Evolutionary conservation across 2,113 vertebrate species (phyloP).

Genomic region (Apodemus sylvaticus): DNA sequence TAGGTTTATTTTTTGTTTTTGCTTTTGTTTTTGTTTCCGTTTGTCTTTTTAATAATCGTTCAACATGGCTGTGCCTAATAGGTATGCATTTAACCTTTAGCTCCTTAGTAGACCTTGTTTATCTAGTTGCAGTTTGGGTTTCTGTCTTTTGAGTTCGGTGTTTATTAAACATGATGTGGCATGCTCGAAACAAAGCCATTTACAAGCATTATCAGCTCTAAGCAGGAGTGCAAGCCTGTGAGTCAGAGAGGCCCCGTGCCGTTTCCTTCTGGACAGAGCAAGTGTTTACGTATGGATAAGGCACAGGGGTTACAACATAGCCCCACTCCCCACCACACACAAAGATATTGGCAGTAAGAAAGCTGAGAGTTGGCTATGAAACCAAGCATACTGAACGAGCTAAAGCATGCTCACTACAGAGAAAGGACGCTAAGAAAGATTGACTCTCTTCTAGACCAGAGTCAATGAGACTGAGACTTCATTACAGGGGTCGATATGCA

Average conservation of each 20-base stretch:
- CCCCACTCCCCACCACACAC: background rate
- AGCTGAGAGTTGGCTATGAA: slow-evolving; percentile 26
- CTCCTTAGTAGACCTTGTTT: background rate
- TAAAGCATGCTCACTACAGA: background rate
- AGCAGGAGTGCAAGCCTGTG: background rate
- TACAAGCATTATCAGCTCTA: background rate
- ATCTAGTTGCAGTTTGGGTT: background rate
- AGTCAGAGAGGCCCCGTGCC: background rate
- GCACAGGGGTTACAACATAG: background rate
- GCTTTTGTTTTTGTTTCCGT: background rate
- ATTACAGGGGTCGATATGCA: background rate
- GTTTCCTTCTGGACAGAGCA: background rate
- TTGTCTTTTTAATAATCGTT: slow-evolving; percentile 1
- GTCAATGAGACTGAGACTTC: background rate
- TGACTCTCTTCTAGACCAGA: background rate
- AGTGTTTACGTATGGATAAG: background rate
- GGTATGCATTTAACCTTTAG: slow-evolving; percentile 27
- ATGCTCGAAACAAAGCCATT: slow-evolving; percentile 11
- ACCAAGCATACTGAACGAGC: background rate
- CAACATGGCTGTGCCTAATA: background rate
- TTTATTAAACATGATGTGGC: background rate
- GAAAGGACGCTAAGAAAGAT: background rate
- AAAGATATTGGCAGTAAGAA: background rate
- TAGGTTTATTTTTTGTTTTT: too few species aligned
- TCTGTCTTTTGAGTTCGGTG: slow-evolving; percentile 12